These are phyloP conservation scores for Charadrius vociferus DNA, from an alignment of 2,113 vertebrate genomes.

Conservation along the genomic window DNA sequence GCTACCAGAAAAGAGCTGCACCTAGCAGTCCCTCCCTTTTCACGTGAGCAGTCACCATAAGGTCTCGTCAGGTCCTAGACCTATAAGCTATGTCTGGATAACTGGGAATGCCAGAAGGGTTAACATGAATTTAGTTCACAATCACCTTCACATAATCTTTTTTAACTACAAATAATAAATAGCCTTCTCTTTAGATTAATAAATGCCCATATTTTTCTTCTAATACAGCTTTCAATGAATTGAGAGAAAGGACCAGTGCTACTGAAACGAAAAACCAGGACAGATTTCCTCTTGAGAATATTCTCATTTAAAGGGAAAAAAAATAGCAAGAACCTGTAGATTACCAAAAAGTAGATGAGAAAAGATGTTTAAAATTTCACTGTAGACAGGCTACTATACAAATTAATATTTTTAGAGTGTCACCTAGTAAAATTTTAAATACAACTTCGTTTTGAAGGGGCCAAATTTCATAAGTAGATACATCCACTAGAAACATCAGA, in stretches of 20 bases:
- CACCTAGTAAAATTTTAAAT: background rate
- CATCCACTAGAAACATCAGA: background rate
- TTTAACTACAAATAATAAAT: background rate
- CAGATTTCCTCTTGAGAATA: background rate
- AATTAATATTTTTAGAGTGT: background rate
- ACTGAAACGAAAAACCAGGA: background rate
- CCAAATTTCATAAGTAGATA: background rate
- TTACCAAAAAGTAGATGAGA: background rate
- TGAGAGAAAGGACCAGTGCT: background rate
- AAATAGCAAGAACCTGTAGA: background rate
- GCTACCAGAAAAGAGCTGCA: background rate
- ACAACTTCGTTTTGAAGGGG: background rate
- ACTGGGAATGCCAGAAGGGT: background rate
- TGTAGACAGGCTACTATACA: background rate
- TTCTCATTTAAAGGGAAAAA: background rate
- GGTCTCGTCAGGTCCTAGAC: background rate
- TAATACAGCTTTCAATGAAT: background rate
- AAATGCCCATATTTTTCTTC: background rate
- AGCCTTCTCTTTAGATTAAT: background rate
- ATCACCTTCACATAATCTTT: background rate
- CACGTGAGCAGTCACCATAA: background rate
- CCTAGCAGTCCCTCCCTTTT: background rate
- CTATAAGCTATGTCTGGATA: rapidly evolving
- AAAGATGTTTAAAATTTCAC: background rate
- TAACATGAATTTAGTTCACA: background rate